Evolutionary conservation across 2,888 invertebrate genomes (phyloP), one percentile per base, ranked within the genome.

Genomic region (Artemia sp.): DNA sequence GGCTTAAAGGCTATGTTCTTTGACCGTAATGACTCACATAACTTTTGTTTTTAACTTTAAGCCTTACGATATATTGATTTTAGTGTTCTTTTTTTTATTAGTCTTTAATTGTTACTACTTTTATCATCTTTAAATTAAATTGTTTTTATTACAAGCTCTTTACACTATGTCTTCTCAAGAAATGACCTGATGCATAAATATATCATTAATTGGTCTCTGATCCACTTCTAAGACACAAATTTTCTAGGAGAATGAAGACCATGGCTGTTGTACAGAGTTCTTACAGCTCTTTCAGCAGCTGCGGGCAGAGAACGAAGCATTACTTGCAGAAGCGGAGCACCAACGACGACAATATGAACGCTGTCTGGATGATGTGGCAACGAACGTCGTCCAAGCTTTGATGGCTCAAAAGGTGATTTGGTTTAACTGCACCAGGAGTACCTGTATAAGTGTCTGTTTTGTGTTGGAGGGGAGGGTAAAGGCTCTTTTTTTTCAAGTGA

Each of bases 311-410:
- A 84, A 85, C 76, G 81, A 81, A 51, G 81, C 82, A n/a, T 77
- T 86, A 73, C 83, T 83, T 68, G 78, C 83, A 72, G 85, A 86
- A 77, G 84, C 84, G 70, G 85, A 86, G 76, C 83, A 83, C 72
- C 85, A 85, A 74, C 79, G 85, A 72, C 81, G 85, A 72, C 88
- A 89, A 75, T 90, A 90, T 79, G 88, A 90, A 80, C 80, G 85
- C 75, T 83, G 89, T 78, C 80, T 90, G 76, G 87, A 90, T 80
- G 87, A 90, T 80, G 88, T 90, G 73, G 90, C 88, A 72, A 87
- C 87, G 78, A 87, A 88, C 77, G 88, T 89, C 73, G 88, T 90
- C 71, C 85, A 88, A 74, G 90, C 90, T 68, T 82, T 90, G 73
- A 83, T 90, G 74, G 86, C 88, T 68, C 90, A 90, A 81, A 90